A percentile compares a stretch with the other conserved stretches of the same genome.
Conservation (phyloP, 2,888 invertebrate genomes). For the Matsumyia berberina region DNA sequence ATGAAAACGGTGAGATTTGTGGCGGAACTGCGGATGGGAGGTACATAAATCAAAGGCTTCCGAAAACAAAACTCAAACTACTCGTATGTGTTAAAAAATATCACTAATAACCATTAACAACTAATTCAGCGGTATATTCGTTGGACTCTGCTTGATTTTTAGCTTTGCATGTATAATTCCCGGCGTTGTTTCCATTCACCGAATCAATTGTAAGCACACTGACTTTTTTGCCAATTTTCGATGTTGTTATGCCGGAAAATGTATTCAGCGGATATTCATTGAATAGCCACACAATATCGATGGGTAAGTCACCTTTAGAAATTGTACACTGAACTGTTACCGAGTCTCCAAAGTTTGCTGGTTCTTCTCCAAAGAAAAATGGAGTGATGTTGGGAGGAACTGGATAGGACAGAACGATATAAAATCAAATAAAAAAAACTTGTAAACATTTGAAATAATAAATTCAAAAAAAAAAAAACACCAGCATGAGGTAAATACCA, state of each 20-base stretch:
- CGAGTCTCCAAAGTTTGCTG: conserved; percentile 88
- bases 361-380: conserved; percentile 86
- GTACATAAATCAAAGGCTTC: conserved; percentile 38
- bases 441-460: conserved; percentile 24
- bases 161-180: conserved; percentile 86
- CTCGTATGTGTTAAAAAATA: no score
- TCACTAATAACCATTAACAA: conserved; percentile 85
- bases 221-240: conserved; percentile 85
- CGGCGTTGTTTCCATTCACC: conserved; percentile 86
- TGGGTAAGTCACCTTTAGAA: conserved; percentile 89
- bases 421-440: conserved; percentile 19
- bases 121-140: conserved; percentile 85
- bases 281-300: conserved; percentile 88
- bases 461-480: no score
- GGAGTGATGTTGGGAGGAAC: conserved; percentile 85
- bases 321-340: conserved; percentile 88
- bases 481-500: conserved; percentile 84
- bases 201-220: conserved; percentile 86
- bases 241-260: conserved; percentile 85
- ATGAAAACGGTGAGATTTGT: conserved; percentile 86
- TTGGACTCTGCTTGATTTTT: conserved; percentile 86
- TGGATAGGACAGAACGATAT: conserved; percentile 76
- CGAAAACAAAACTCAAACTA: conserved; percentile 12
- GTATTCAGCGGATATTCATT: conserved; percentile 88
- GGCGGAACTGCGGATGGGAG: conserved; percentile 80